Evolutionary conservation across 2,888 invertebrate species (phyloP).

Genomic region (Mythimna loreyi): DNA sequence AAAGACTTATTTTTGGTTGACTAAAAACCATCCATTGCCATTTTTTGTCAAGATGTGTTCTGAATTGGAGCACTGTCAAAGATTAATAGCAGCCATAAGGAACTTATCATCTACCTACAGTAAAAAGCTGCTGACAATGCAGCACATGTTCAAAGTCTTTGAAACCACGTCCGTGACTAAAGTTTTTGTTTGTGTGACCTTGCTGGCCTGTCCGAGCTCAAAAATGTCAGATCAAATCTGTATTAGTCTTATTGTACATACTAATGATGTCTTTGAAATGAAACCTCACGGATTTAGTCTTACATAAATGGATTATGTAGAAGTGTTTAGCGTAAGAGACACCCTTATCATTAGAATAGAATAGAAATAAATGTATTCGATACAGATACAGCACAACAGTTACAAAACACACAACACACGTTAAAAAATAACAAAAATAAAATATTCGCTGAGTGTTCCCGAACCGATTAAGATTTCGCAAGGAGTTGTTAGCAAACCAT

Average conservation of each 20-base stretch:
- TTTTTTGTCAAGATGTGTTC: neutral
- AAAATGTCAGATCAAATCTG: slow-evolving; percentile 44
- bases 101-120: slow-evolving; percentile 15
- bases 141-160: slow-evolving; percentile 25
- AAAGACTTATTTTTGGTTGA: neutral
- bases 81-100: slow-evolving; percentile 25
- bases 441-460: no score
- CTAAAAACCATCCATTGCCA: neutral
- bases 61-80: neutral
- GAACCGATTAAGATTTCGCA: no score
- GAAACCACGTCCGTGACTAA: slow-evolving; percentile 40
- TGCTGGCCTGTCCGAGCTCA: slow-evolving; percentile 26
- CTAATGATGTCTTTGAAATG: slow-evolving; percentile 8
- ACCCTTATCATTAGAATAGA: no score
- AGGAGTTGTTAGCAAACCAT: no score
- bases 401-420: no score
- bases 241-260: slow-evolving; percentile 28
- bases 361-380: no score
- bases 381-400: no score
- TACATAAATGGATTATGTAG: neutral
- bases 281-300: neutral
- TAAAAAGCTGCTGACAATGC: slow-evolving; percentile 27
- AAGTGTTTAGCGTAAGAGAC: neutral
- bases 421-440: no score
- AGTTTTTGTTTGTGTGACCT: slow-evolving; percentile 46